Percentiles rank a stretch among this genome's conserved stretches.
Conservation (phyloP, 2,797 vertebrate genomes). For the Dicrostonyx torquatus region DNA sequence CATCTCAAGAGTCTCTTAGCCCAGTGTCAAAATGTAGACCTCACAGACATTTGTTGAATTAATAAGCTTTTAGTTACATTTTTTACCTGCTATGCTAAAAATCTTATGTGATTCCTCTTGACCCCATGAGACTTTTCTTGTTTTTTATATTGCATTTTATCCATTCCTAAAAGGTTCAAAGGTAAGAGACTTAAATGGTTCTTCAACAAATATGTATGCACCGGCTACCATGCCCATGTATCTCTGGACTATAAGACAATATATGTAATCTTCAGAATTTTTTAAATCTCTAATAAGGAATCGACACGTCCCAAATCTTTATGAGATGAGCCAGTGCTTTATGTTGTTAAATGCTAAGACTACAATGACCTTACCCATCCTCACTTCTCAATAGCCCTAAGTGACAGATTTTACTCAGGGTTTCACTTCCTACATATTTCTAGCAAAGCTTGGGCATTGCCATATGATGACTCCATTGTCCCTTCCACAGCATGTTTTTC, state of each 20-base stretch:
- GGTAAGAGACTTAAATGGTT: constrained; percentile 47
- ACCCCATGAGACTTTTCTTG: background rate
- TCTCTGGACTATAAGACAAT: background rate
- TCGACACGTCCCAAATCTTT: background rate
- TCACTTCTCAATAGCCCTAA: background rate
- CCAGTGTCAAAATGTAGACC: background rate
- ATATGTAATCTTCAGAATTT: background rate
- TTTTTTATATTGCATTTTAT: constrained; percentile 46
- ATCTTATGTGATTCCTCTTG: constrained; percentile 37
- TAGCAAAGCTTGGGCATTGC: background rate
- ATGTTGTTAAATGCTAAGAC: background rate
- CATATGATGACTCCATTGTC: background rate
- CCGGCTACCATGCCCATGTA: background rate
- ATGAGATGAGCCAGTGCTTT: background rate
- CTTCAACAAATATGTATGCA: constrained; percentile 32
- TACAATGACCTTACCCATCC: background rate
- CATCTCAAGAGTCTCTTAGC: constrained; percentile 30
- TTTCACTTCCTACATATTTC: constrained; percentile 9
- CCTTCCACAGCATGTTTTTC: background rate
- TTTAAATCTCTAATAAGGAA: background rate
- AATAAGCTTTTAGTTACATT: constrained; percentile 34
- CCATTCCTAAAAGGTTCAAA: constrained; percentile 38
- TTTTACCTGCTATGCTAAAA: constrained; percentile 45
- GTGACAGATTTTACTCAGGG: background rate
- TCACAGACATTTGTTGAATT: constrained; percentile 27